phyloP scores from a whole-genome alignment of 2,888 invertebrate genomes.

The Gibbula magus region DNA sequence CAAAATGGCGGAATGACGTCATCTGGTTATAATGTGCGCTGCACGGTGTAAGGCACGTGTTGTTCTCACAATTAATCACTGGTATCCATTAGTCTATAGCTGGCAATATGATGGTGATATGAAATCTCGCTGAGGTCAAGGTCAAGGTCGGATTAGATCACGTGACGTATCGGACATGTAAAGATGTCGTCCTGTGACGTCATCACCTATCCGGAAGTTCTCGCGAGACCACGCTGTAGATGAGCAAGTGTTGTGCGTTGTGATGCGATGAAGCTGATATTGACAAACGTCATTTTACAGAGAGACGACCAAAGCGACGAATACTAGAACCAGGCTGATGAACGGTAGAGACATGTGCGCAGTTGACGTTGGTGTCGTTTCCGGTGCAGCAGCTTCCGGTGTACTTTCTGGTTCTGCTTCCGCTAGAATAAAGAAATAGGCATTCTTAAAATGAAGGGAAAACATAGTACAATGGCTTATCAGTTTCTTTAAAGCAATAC shows the following conservation, averaged over 20 bases:
- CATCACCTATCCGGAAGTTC: neutral
- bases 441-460: no score
- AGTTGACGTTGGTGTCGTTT: neutral
- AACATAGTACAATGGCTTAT: no score
- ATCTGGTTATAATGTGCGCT: no score
- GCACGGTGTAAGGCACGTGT: no score
- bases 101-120: neutral
- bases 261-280: neutral
- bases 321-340: neutral
- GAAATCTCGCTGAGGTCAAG: neutral
- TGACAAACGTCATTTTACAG: neutral
- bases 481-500: no score
- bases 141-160: constrained; percentile 5
- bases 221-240: neutral
- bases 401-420: neutral
- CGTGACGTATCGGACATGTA: neutral
- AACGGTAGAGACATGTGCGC: neutral
- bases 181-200: neutral
- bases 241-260: neutral
- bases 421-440: neutral
- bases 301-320: neutral
- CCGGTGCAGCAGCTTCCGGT: neutral
- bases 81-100: no score
- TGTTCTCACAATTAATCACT: no score
- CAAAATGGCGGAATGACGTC: no score